Base-by-base conservation (phyloP, 2,113 vertebrate genomes). In the Eolophus roseicapilla region DNA sequence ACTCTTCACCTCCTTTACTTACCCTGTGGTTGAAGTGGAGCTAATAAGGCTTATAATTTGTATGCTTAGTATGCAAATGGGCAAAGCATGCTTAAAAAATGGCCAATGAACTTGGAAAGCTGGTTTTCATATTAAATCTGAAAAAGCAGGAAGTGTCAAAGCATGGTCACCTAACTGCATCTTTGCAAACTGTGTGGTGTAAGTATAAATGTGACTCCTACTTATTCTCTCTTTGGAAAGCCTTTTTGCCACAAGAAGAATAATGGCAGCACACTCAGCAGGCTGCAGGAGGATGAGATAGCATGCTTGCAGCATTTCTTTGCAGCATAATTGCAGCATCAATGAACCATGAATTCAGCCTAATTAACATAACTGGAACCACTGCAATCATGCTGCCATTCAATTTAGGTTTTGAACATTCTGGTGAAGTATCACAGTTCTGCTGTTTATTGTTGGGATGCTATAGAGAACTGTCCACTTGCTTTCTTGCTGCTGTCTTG, bases 311-410 rank as follows among this genome's bases (percentile, higher is more conserved):
- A 97, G 97, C 95, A 88, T 96, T 96, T 95, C 97, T 96, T 94
- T 95, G 97, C 96, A 96, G 96, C 95, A 35, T 97, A 97, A 97
- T 97, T 96, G 97, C 95, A 97, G 95, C 96, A 93, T 91, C 97
- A 97, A 96, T 97, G 97, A 97, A 97, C 95, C 97, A 96, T 97
- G 97, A 97, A 97, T 96, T 91, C 97, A 95, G 94, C 82, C 97
- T 97, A 96, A 97, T 97, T 97, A 97, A 94, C 97, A 97, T 97
- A 97, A 97, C 97, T 96, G 95, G 97, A 97, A 96, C 97, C 95
- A 92, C 96, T 69, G 97, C 95, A 97, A 95, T 97, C 96, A 87
- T 68, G 95, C 95, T 97, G 92, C 97, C 97, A 60, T 97, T 97
- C 96, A 96, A 88, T 97, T 97, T 95, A 85, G 90, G 31, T 84